Base-by-base conservation (phyloP, 2,888 invertebrate species). In the Stratiomys singularior region DNA sequence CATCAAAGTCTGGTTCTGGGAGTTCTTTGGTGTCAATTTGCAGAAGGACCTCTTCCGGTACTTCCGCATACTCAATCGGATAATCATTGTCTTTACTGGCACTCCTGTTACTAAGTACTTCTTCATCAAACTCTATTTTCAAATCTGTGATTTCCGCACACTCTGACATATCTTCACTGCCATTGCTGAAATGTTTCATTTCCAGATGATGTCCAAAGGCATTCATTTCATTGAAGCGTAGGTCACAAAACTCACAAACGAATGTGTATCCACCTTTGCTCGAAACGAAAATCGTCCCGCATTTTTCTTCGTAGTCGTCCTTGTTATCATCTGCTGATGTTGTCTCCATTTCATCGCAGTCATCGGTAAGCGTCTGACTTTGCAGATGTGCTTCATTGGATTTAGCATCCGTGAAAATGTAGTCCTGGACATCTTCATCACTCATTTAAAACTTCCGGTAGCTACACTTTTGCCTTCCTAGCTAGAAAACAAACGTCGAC, bases 201-300 rank as follows among this genome's bases (percentile, higher is more conserved):
- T 77, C 27, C 47, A 81, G 74, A 30, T 81, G 81, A 13, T 80
- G 74, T 2, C 79, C 64, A 37, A 81, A 81, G 0, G 30, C 5
- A 4, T 64, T 78, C 30, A 78, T 21, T 3, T 66, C 76, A 18
- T 56, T 27, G 23, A 80, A 81, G 77, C 69, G 74, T 2, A 79
- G 77, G 7, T 78, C 76, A 21, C 81, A 81, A 9, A 81, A 18
- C 0, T 60, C 58, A 21, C 81, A 81, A 1, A 76, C 47, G 37
- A 79, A 81, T 37, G 80, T 76, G 28, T 81, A 56, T 23, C 66
- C 76, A 9, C 79, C 79, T 28, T 74, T 64, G 5, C 78, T 79
- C 15, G 76, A 72, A 3, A 81, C 60, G 9, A 81, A 81, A 3
- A 81, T 77, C 76, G 81, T 81, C 9, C 81, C 81, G 23, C 81